phyloP scores from a whole-genome alignment of 2,797 vertebrate species.

The Lacerta agilis region DNA sequence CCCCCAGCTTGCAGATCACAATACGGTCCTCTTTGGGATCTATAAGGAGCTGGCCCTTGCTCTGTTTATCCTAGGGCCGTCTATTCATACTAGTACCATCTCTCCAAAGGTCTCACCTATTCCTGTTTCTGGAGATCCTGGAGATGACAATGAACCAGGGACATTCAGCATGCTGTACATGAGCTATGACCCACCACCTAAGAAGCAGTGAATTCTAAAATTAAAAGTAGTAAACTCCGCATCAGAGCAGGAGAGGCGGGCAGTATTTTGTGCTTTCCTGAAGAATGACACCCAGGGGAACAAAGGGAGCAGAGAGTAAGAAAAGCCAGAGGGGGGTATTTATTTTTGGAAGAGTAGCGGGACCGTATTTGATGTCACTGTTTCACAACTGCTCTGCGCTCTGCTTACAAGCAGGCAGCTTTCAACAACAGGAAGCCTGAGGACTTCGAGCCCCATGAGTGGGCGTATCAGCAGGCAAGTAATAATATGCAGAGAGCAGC shows the following conservation, averaged over 20 bases:
- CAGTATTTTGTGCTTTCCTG: conserved; percentile 43
- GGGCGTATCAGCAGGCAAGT: not conserved
- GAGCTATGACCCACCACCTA: not conserved
- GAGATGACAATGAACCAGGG: not conserved
- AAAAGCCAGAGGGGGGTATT: not conserved
- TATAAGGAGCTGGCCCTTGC: not conserved
- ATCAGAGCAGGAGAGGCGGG: conserved; percentile 43
- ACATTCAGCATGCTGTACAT: not conserved
- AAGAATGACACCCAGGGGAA: conserved; percentile 30
- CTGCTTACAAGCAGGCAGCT: conserved; percentile 23
- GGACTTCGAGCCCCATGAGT: not conserved
- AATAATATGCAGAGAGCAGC: not conserved
- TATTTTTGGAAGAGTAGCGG: conserved; percentile 10
- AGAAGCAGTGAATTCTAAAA: not conserved
- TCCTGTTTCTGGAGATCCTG: not conserved
- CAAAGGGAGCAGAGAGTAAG: conserved; percentile 30
- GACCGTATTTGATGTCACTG: conserved; percentile 35
- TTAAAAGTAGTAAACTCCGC: not conserved
- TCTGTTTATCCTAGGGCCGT: not conserved
- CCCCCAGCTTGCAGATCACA: too few relatives aligned
- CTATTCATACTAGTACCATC: not conserved
- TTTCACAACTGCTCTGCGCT: accelerated
- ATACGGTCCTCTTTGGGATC: not conserved
- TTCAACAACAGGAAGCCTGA: conserved; percentile 1
- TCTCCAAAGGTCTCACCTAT: not conserved